A percentile compares a stretch with the other conserved stretches of the same genome.
Conservation (phyloP, 2,113 vertebrate genomes). For the Crotophaga sulcirostris region DNA sequence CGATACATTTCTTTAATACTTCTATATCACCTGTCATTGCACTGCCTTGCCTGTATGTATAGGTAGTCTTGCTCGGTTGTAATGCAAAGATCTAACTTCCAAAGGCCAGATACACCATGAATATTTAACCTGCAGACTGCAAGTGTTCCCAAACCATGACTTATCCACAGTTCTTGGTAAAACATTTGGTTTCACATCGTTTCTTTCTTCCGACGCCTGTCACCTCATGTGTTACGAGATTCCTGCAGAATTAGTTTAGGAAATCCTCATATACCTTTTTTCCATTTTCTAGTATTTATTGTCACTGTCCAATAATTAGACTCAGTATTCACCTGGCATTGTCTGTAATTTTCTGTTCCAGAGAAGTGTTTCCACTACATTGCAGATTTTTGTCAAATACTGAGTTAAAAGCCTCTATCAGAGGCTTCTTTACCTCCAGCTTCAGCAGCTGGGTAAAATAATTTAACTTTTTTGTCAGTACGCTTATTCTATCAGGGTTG, state of each 20-base stretch:
- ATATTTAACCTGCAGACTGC: not conserved
- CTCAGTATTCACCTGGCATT: not conserved
- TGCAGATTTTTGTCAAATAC: conserved; percentile 41
- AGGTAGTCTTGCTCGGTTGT: not conserved
- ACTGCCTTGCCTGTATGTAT: not conserved
- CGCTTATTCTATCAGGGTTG: not conserved
- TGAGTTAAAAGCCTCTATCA: conserved; percentile 45
- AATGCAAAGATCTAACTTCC: not conserved
- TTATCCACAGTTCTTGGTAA: not conserved
- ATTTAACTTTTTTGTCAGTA: conserved; percentile 49
- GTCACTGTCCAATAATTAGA: not conserved
- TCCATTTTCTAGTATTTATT: not conserved
- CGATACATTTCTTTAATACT: not conserved
- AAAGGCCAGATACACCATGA: not conserved
- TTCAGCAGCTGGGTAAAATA: conserved; percentile 49
- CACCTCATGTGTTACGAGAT: not conserved
- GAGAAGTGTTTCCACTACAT: not conserved
- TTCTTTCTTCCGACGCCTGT: not conserved
- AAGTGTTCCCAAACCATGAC: not conserved
- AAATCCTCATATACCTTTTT: not conserved
- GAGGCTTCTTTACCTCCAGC: not conserved
- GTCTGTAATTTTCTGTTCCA: not conserved
- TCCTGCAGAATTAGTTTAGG: not conserved
- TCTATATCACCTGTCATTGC: not conserved
- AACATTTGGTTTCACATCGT: not conserved